A percentile compares a stretch with the other conserved stretches of the same genome.
These are phyloP conservation scores for Atrichornis clamosus DNA, from an alignment of 2,113 vertebrate genomes.

Conservation along the genomic window DNA sequence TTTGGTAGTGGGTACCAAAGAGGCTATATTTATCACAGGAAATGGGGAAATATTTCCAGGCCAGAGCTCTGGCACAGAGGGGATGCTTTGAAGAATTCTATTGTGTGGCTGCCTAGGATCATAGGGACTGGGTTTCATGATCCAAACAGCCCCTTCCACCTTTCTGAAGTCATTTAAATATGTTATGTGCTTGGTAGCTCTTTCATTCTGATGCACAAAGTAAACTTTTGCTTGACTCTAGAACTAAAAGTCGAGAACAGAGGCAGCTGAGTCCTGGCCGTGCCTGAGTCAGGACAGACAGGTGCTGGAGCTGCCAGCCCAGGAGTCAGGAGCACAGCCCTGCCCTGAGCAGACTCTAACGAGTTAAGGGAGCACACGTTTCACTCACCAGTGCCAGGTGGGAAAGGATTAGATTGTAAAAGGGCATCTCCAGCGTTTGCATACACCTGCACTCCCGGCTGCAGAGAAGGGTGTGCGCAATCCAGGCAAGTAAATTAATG, in stretches of 20 bases:
- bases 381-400: neutral
- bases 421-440: neutral
- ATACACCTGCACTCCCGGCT: neutral
- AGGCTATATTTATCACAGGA: neutral
- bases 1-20: neutral
- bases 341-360: neutral
- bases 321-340: rapidly evolving
- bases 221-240: neutral
- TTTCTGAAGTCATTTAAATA: neutral
- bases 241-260: neutral
- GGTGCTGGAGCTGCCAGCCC: neutral
- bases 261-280: neutral
- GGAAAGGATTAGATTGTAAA: neutral
- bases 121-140: neutral
- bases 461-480: neutral
- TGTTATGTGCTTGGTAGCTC: neutral
- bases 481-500: neutral
- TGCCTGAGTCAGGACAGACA: neutral
- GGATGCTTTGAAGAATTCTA: neutral
- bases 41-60: neutral
- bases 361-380: neutral
- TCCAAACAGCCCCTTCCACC: neutral
- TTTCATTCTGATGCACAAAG: neutral
- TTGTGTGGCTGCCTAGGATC: neutral
- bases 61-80: neutral